phyloP scores from a whole-genome alignment of 2,797 vertebrate species.

The Pipistrellus nathusii region DNA sequence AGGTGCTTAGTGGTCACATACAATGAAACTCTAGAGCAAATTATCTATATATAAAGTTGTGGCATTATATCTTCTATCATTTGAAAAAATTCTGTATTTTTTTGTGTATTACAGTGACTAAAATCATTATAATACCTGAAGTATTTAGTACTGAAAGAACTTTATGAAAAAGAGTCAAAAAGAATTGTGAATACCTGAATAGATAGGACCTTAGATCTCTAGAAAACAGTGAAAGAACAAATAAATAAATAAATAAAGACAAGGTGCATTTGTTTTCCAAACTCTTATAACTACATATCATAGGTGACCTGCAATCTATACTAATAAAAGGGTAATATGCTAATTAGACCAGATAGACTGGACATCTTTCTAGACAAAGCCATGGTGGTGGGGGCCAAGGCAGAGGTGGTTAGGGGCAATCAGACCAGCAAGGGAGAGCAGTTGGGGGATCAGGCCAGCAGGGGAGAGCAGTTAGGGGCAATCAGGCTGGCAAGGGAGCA shows the following conservation, averaged over 20 bases:
- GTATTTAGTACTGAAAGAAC: background rate
- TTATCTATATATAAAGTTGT: background rate
- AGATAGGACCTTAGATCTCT: background rate
- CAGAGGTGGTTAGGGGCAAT: no score
- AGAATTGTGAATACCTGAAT: background rate
- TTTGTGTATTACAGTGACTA: constrained; percentile 51
- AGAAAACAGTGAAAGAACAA: background rate
- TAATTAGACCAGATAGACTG: no score
- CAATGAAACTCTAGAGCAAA: background rate
- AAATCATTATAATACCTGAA: constrained; percentile 31
- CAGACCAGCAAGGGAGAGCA: no score
- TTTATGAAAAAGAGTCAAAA: background rate
- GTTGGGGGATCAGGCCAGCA: no score
- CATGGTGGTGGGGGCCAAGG: no score
- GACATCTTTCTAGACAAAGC: no score
- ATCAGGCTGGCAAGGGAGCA: no score
- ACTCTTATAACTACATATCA: background rate
- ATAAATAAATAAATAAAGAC: background rate
- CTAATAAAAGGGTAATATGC: no score
- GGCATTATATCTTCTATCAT: background rate
- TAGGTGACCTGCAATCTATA: no score
- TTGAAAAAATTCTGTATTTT: constrained; percentile 55
- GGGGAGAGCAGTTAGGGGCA: no score
- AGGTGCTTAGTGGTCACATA: background rate
- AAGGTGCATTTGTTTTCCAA: background rate